Percentiles rank a stretch among this genome's conserved stretches.
Evolutionary conservation across 2,113 vertebrate genomes (phyloP).

Genomic region (Muntiacus reevesi): DNA sequence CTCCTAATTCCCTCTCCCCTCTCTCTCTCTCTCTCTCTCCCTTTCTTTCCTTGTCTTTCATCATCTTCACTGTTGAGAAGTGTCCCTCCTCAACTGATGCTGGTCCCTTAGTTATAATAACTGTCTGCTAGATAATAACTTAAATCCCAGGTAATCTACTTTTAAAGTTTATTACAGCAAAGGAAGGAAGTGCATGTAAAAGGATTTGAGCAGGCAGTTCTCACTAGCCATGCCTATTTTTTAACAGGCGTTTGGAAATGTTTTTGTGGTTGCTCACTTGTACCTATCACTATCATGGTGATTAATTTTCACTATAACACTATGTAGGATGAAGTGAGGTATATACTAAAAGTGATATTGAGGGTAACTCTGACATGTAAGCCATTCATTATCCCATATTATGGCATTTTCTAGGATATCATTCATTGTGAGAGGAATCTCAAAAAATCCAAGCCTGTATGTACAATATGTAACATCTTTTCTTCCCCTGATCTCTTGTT

Average conservation of each 20-base stretch:
- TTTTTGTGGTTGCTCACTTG: background rate
- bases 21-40: background rate
- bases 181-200: background rate
- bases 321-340: background rate
- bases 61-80: background rate
- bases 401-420: background rate
- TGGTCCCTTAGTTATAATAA: background rate
- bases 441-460: background rate
- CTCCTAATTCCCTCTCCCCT: background rate
- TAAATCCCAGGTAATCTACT: background rate
- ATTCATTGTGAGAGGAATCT: background rate
- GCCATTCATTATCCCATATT: background rate
- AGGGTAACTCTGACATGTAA: background rate
- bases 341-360: background rate
- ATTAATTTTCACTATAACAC: slow-evolving; percentile 12
- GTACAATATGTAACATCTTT: background rate
- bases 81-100: background rate
- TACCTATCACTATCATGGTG: background rate
- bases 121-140: background rate
- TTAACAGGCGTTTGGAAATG: background rate
- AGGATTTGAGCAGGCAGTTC: background rate
- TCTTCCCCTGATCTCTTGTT: background rate
- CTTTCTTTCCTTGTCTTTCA: background rate
- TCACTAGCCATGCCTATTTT: background rate
- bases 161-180: background rate